phyloP scores from a whole-genome alignment of 2,888 invertebrate species.

The Polydesmus complanatus region DNA sequence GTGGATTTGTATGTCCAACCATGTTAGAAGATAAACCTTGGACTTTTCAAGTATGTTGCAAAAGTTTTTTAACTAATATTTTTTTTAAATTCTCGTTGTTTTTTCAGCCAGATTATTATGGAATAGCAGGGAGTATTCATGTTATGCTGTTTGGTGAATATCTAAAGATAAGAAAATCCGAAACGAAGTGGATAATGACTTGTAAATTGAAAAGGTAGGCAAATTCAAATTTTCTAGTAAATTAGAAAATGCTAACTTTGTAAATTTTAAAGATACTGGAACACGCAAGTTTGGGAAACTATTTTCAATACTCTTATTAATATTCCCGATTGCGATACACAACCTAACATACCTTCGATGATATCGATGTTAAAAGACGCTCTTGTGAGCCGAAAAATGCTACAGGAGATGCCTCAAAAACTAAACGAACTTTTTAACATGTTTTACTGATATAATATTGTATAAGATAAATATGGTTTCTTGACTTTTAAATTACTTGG shows the following conservation, averaged over 20 bases:
- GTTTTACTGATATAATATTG: neutral
- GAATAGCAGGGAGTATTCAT: slow-evolving; percentile 74
- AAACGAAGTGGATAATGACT: slow-evolving; percentile 22
- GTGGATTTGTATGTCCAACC: slow-evolving; percentile 47
- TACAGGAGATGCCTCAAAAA: neutral
- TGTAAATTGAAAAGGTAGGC: slow-evolving; percentile 24
- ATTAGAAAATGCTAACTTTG: slow-evolving; percentile 2
- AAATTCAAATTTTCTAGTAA: neutral
- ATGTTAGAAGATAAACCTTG: slow-evolving; percentile 81
- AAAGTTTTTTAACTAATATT: neutral
- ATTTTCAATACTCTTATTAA: slow-evolving; percentile 70
- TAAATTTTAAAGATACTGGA: slow-evolving; percentile 45
- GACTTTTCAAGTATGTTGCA: slow-evolving; percentile 54
- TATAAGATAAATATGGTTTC: neutral
- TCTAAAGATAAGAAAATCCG: slow-evolving; percentile 56
- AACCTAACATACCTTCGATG: slow-evolving; percentile 48
- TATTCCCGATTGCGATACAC: slow-evolving; percentile 56
- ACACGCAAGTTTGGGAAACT: slow-evolving; percentile 57
- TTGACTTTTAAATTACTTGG: neutral
- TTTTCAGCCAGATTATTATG: slow-evolving; percentile 69
- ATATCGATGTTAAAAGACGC: slow-evolving; percentile 25
- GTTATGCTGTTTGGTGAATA: slow-evolving; percentile 76
- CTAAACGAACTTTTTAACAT: neutral
- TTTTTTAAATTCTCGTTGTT: slow-evolving; percentile 10
- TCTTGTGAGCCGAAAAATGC: slow-evolving; percentile 15